Conservation (phyloP, 2,888 invertebrate genomes). For the Nemapogon koenigi region DNA sequence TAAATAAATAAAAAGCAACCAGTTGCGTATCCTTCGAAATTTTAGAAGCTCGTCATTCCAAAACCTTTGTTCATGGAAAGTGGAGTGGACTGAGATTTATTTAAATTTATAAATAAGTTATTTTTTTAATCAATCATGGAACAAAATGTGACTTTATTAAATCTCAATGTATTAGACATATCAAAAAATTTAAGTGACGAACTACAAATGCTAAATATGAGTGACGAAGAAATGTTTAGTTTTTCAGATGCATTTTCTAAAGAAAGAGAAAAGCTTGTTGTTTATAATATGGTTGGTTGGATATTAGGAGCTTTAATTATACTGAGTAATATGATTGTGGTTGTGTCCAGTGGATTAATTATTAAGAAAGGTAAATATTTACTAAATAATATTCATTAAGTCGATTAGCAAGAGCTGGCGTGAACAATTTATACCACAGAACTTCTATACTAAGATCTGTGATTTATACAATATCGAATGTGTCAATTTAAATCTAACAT, state of each 20-base stretch:
- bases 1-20: conserved; percentile 28
- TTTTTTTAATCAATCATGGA: conserved; percentile 14
- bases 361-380: conserved; percentile 61
- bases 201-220: too few species aligned
- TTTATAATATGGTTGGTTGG: conserved; percentile 63
- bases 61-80: not conserved
- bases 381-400: not conserved
- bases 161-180: conserved; percentile 28
- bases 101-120: not conserved
- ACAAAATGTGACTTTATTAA: conserved; percentile 18
- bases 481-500: too few species aligned
- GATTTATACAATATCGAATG: too few species aligned
- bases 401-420: not conserved
- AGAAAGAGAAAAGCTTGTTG: conserved; percentile 42
- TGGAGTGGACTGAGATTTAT: not conserved
- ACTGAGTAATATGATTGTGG: conserved; percentile 66
- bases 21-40: conserved; percentile 20
- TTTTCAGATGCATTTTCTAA: conserved; percentile 41
- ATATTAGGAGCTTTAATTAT: conserved; percentile 62
- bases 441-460: not conserved
- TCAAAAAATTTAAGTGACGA: conserved; percentile 35
- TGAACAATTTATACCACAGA: not conserved
- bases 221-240: conserved; percentile 27
- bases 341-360: conserved; percentile 70
- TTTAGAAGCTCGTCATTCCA: conserved; percentile 35